Evolutionary conservation across 2,888 invertebrate species (phyloP), one percentile per base, ranked within the genome.

Genomic region (Drosophila borealis): DNA sequence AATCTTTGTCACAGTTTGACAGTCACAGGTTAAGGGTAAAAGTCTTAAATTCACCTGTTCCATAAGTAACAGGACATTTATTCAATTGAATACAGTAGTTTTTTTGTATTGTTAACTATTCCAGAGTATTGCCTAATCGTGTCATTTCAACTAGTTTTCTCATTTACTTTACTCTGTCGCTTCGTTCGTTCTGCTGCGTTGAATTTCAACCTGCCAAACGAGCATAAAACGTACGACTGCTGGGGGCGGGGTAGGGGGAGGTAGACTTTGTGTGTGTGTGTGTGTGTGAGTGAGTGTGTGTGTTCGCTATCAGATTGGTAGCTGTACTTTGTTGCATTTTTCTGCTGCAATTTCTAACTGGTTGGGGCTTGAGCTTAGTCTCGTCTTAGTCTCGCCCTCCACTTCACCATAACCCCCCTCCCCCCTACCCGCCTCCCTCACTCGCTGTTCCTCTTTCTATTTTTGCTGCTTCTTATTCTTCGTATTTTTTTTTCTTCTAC

Each of bases 161-260:
- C 85, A 78, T 80, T 88, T 80, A 76, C 82, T 84, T 74, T 78
- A 70, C 72, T 64, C 72, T 67, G 77, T 79, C 82, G 75, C 83
- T 78, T 87, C 80, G 63, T 70, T 86, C 79, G 88, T 84, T 88
- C 82, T 89, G 84, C 88, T 88, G 88, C 84, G 89, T 89, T 88
- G 80, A 74, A 87, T 88, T 88, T 89, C 88, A 86, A 87, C 85
- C 85, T 87, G 85, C 75, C 80, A 79, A 71, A 73, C 66, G 78
- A 74, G 79, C 77, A 74, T 77, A 60, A 71, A 75, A 70, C 74
- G 56, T 70, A 34, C 44, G 54, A 39, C 36, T n/a, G 39, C 42
- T 34, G 36, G 13, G 59, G 44, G 56, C 9, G 21, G 29, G 48
- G 19, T 34, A 25, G 29, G 36, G 36, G 36, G 8, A 45, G 34